Percentiles rank a stretch among this genome's conserved stretches.
Conservation (phyloP, 1,140 invertebrate genomes). For the Zaprionus capensis region DNA sequence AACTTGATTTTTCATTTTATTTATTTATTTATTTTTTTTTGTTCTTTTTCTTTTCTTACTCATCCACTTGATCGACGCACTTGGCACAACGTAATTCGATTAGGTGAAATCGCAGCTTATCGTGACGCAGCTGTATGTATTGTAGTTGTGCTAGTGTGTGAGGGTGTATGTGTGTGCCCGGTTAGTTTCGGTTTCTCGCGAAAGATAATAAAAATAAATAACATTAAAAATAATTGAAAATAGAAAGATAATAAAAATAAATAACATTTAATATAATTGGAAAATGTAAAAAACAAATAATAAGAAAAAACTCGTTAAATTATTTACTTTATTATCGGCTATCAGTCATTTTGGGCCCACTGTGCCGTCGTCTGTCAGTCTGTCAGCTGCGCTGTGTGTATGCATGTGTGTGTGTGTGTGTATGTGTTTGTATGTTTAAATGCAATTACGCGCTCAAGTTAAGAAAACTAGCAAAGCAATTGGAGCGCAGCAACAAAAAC, state of each 20-base stretch:
- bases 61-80: conserved; percentile 17
- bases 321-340: background rate
- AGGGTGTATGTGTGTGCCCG: background rate
- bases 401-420: conserved; percentile 31
- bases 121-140: background rate
- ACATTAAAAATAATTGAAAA: conserved; percentile 1
- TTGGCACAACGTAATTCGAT: conserved; percentile 21
- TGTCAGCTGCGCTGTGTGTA: conserved; percentile 32
- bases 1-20: too few species aligned
- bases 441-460: conserved; percentile 79
- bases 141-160: too few species aligned
- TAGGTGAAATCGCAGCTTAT: conserved; percentile 23
- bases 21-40: background rate
- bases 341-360: conserved; percentile 44
- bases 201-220: conserved; percentile 10
- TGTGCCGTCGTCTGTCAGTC: conserved; percentile 66
- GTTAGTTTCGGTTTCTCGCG: background rate
- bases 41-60: background rate
- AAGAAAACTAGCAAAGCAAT: conserved; percentile 72
- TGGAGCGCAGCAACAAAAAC: conserved; percentile 53
- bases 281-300: background rate
- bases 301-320: background rate
- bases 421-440: conserved; percentile 66
- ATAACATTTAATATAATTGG: conserved; percentile 1
- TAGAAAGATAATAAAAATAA: background rate